A percentile compares a stretch with the other conserved stretches of the same genome.
Conservation (phyloP, 2,888 invertebrate species). For the Caenorhabditis zanzibari region DNA sequence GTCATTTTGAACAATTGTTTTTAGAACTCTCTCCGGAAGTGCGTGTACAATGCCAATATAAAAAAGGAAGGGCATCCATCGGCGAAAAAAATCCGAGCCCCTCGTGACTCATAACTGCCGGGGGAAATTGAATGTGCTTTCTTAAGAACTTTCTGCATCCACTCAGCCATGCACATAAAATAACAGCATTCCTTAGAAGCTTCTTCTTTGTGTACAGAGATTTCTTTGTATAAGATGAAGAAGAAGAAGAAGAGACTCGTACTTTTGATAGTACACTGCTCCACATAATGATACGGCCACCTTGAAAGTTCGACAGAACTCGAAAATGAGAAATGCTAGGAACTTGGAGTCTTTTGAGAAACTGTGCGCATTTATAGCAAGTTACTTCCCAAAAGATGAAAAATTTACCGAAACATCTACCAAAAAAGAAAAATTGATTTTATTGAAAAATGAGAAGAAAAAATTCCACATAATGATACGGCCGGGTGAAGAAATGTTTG, state of each 20-base stretch:
- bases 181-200: conserved; percentile 37
- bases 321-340: too few relatives aligned
- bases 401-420: too few relatives aligned
- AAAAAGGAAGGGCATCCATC: conserved; percentile 1
- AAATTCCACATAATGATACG: too few relatives aligned
- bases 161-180: conserved; percentile 53
- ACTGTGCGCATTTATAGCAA: too few relatives aligned
- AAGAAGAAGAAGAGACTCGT: conserved; percentile 6
- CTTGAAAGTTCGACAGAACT: too few relatives aligned
- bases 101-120: conserved; percentile 39
- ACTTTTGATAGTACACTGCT: conserved; percentile 53
- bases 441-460: too few relatives aligned
- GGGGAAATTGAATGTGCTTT: conserved; percentile 39
- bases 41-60: conserved; percentile 6
- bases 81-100: conserved; percentile 15
- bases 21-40: conserved; percentile 37
- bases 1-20: conserved; percentile 32
- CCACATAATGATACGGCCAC: too few relatives aligned
- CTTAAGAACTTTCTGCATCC: conserved; percentile 47
- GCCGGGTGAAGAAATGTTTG: too few relatives aligned
- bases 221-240: conserved; percentile 19
- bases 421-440: too few relatives aligned
- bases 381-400: too few relatives aligned
- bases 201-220: conserved; percentile 27
- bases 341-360: too few relatives aligned